Conservation (phyloP, 2,797 vertebrate species). For the Mormyrops attenuatus region DNA sequence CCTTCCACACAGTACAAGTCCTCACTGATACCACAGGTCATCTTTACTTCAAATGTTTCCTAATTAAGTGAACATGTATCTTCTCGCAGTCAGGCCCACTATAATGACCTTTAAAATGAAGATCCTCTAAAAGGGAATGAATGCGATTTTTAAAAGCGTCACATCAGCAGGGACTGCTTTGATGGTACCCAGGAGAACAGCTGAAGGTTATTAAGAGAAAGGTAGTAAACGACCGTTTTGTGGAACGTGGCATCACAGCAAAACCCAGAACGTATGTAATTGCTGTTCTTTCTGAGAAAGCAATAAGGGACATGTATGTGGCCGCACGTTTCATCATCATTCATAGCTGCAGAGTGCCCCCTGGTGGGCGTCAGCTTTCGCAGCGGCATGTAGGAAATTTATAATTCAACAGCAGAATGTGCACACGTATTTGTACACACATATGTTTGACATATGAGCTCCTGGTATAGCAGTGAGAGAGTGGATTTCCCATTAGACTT, state of each 20-base stretch:
- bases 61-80: not conserved
- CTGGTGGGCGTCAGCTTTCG: conserved; percentile 3
- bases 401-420: not conserved
- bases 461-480: not conserved
- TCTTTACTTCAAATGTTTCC: not conserved
- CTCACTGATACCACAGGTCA: not conserved
- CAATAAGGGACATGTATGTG: not conserved
- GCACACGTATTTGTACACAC: not conserved
- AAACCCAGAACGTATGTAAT: not conserved
- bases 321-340: not conserved
- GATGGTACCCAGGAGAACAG: not conserved
- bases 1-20: not conserved
- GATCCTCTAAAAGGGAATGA: not conserved
- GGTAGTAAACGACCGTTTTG: not conserved
- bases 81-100: not conserved
- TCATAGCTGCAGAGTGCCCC: conserved; percentile 3
- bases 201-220: not conserved
- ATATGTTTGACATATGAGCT: not conserved
- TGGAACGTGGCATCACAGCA: not conserved
- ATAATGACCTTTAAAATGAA: not conserved
- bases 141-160: not conserved
- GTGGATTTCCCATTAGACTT: not conserved
- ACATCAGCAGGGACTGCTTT: not conserved
- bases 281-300: not conserved
- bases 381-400: not conserved